Evolutionary conservation across 2,888 invertebrate genomes (phyloP).

Genomic region (Diarsia brunnea): DNA sequence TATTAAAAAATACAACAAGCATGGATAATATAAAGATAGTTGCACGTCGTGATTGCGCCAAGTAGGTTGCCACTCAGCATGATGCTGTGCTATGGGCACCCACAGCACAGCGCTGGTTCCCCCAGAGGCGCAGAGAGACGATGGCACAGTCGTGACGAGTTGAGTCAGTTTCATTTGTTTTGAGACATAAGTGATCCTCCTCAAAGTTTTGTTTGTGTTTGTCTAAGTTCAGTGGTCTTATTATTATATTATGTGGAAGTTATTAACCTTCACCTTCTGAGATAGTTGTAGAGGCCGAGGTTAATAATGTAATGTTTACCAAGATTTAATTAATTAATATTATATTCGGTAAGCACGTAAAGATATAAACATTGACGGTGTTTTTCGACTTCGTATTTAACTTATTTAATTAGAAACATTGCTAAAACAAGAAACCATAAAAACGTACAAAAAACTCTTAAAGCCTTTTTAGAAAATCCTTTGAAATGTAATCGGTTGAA

Average conservation of each 20-base stretch:
- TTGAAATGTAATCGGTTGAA: neutral
- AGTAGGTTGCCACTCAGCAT: no score
- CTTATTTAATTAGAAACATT: neutral
- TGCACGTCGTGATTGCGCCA: no score
- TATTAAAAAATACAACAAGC: no score
- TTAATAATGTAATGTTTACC: neutral
- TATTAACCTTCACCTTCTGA: constrained; percentile 12
- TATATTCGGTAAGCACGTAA: neutral
- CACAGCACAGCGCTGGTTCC: no score
- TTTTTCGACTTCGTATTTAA: neutral
- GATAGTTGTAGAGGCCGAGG: constrained; percentile 17
- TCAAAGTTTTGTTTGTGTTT: constrained; percentile 34
- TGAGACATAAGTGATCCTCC: constrained; percentile 1
- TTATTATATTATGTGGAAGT: constrained; percentile 23
- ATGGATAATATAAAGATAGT: no score
- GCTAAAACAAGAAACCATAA: neutral
- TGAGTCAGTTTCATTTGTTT: constrained; percentile 14
- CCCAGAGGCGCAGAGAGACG: no score
- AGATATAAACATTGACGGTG: neutral
- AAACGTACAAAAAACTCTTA: neutral
- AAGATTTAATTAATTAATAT: neutral
- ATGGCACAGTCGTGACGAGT: neutral
- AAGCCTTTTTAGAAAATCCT: neutral
- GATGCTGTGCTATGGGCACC: no score
- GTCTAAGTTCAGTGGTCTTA: constrained; percentile 11